These are phyloP conservation scores for Acanthaster planci DNA, from an alignment of 35 echinoderm and acorn worm species.

Conservation along the genomic window DNA sequence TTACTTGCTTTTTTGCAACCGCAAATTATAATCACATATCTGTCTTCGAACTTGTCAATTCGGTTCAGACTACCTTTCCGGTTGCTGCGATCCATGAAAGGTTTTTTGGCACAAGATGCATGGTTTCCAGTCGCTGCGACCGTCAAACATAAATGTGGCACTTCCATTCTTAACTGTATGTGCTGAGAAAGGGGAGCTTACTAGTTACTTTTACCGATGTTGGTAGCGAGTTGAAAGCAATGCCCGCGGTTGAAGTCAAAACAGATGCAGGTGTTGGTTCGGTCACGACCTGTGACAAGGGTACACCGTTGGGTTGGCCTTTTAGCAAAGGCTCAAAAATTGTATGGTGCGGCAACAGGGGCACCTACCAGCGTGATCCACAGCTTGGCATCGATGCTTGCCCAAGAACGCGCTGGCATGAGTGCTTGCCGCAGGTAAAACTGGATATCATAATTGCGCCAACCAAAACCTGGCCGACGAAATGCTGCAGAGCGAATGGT, in stretches of 20 bases:
- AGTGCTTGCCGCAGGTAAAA: slow-evolving; percentile 24
- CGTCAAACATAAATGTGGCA: too few relatives aligned
- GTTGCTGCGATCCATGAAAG: too few relatives aligned
- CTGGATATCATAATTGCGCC: slow-evolving; percentile 33
- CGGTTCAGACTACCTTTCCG: too few relatives aligned
- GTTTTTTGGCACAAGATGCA: too few relatives aligned
- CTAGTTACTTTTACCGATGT: neutral
- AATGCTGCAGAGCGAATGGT: neutral
- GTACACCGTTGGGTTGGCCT: neutral
- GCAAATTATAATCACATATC: too few relatives aligned
- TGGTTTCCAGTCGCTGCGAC: too few relatives aligned
- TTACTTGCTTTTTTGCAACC: too few relatives aligned
- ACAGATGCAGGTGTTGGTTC: neutral
- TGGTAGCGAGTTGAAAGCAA: too few relatives aligned
- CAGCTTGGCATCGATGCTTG: slow-evolving; percentile 20
- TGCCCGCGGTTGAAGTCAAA: too few relatives aligned
- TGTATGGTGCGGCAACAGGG: neutral
- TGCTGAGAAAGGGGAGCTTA: neutral
- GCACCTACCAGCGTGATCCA: slow-evolving; percentile 15
- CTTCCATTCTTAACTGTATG: too few relatives aligned
- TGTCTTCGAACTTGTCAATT: too few relatives aligned
- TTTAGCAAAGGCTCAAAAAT: neutral
- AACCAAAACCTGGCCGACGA: neutral
- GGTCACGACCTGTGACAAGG: neutral
- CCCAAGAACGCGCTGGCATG: too few relatives aligned